phyloP scores from a whole-genome alignment of 2,113 vertebrate genomes.

The Chlamydotis undulata region DNA sequence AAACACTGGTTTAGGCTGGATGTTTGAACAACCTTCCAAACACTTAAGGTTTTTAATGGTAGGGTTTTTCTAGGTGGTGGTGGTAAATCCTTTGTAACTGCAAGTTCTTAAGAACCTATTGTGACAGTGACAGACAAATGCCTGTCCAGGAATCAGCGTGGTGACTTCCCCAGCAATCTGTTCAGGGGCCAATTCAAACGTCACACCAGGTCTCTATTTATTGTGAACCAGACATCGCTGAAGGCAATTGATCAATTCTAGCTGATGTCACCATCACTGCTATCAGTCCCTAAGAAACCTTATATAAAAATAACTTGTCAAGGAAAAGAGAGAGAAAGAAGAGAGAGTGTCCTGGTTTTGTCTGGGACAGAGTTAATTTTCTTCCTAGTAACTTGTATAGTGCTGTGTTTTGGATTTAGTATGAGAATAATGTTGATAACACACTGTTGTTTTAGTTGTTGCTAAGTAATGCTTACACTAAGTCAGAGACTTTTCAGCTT shows the following conservation, averaged over 20 bases:
- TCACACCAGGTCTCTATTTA: neutral
- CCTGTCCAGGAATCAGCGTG: neutral
- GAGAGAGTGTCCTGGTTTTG: neutral
- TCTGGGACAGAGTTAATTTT: too few species aligned
- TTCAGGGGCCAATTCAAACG: neutral
- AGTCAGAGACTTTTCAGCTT: too few species aligned
- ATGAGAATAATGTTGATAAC: too few species aligned
- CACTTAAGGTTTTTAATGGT: neutral
- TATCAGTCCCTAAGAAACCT: neutral
- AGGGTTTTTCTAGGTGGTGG: neutral
- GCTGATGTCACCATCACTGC: neutral
- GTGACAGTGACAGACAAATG: neutral
- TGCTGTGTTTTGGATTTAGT: too few species aligned
- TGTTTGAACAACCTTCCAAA: neutral
- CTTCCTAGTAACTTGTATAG: too few species aligned
- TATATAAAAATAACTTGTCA: neutral
- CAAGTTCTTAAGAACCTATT: neutral
- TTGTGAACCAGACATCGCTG: neutral
- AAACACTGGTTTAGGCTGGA: neutral
- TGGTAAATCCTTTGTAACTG: neutral
- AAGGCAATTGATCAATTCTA: neutral
- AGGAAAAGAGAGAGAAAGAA: neutral
- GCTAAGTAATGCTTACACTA: too few species aligned
- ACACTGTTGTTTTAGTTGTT: too few species aligned
- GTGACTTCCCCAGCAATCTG: neutral